These are phyloP conservation scores for Channallabes apus DNA, from an alignment of 2,797 vertebrate genomes.

Conservation along the genomic window DNA sequence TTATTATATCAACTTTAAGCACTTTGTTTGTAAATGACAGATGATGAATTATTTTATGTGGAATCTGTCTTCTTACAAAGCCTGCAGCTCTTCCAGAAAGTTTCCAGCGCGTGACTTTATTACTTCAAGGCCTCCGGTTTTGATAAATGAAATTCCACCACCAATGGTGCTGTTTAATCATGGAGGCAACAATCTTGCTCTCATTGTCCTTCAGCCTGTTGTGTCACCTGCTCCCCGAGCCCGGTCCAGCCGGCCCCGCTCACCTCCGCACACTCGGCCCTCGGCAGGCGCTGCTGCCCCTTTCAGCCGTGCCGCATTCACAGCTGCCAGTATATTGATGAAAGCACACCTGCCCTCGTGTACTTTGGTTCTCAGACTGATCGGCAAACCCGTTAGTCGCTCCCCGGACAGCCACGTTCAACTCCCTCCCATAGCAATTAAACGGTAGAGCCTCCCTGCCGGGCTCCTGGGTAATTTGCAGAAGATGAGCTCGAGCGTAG, in stretches of 20 bases:
- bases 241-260: slow-evolving; percentile 65
- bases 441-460: slow-evolving; percentile 68
- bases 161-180: slow-evolving; percentile 68
- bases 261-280: slow-evolving; percentile 46
- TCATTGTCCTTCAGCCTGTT: slow-evolving; percentile 75
- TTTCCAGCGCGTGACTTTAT: slow-evolving; percentile 25
- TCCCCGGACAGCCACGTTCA: slow-evolving; percentile 75
- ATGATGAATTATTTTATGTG: neutral
- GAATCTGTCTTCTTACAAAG: neutral
- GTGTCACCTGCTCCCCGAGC: slow-evolving; percentile 79
- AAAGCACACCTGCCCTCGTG: slow-evolving; percentile 80
- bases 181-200: slow-evolving; percentile 72
- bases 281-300: slow-evolving; percentile 36
- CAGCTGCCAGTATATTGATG: slow-evolving; percentile 81
- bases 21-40: neutral
- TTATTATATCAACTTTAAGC: neutral
- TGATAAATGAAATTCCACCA: slow-evolving; percentile 55
- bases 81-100: slow-evolving; percentile 15
- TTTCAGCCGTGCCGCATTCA: slow-evolving; percentile 69
- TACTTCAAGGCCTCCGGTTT: slow-evolving; percentile 37
- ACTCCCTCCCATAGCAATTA: slow-evolving; percentile 77
- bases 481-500: slow-evolving; percentile 58
- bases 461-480: slow-evolving; percentile 73
- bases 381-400: slow-evolving; percentile 68
- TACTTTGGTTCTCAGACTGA: slow-evolving; percentile 56